Base-by-base conservation (phyloP, 30 jellyfish, hydroid and myxozoan species). In the Hydractinia symbiolongicarpus region DNA sequence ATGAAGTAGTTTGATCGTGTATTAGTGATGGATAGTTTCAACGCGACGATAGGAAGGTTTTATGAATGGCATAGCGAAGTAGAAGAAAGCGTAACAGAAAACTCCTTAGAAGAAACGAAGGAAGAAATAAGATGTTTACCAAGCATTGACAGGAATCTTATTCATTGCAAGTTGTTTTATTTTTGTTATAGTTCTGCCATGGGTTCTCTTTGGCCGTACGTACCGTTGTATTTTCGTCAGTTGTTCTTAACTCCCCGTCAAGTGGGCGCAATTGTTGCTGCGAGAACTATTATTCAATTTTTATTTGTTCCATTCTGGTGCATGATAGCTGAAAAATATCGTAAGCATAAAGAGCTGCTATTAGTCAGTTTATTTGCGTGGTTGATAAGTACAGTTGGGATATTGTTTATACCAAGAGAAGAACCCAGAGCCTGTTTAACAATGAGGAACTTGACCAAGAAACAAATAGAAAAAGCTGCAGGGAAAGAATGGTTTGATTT, bases 251-350 rank as follows among this genome's bases (percentile, higher is more conserved):
- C 97, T 15, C 97, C 97, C 17, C 79, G 97, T 54, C 97, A 90
- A 79, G 97, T 82, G 15, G 97, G 97, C 10, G 81, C 95, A 16
- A 90, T 90, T 57, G 97, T 90, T 4, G 97, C 97, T 9, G 68
- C 95, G 49, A 67, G 97, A 76, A 90, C 95, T 40, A 64, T 90
- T 2, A 84, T 79, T 1, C 97, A 90, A 81, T 90, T 90, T 57
- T 55, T 90, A 57, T 90, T 91, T 67, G 94, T 83, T 60, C 97
- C 97, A 66, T 86, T 90, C 86, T 90, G 97, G 97, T 85, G 94
- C 15, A 90, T 89, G 11, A 73, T 90, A 5, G 97, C 97, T 8
- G 97, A 86, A 61, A 90, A 78, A 77, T 90, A 85, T 55, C 72
- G 64, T 54, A 85, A 85, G 55, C 95, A 90, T 78, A 90, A 90